A percentile compares a stretch with the other conserved stretches of the same genome.
phyloP scores from a whole-genome alignment of 2,888 invertebrate species.

The Nemurella pictetii region DNA sequence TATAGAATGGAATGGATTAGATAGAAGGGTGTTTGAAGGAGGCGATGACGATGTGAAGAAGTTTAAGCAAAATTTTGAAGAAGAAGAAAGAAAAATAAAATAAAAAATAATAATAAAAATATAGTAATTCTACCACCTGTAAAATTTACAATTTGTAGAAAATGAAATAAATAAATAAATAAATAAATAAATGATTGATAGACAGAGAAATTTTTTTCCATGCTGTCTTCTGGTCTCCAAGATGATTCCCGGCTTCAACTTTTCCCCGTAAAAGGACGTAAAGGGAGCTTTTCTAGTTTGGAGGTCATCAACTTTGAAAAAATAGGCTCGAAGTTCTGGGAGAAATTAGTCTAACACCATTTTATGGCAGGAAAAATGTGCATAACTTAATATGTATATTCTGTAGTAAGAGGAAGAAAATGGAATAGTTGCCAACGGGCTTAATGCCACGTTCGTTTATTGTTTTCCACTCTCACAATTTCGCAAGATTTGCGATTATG shows the following conservation, averaged over 20 bases:
- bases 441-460: background rate
- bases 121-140: too few relatives aligned
- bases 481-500: constrained; percentile 18
- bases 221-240: background rate
- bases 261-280: too few relatives aligned
- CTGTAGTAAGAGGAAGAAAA: background rate
- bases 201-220: background rate
- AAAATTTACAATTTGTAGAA: too few relatives aligned
- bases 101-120: background rate
- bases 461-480: background rate
- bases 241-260: too few relatives aligned
- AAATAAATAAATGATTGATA: background rate
- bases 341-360: background rate
- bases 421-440: background rate
- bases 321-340: background rate
- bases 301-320: background rate
- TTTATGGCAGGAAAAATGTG: background rate
- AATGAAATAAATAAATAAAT: too few relatives aligned
- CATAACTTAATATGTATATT: background rate
- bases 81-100: background rate
- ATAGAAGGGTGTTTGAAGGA: too few relatives aligned
- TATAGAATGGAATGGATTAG: too few relatives aligned
- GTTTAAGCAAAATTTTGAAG: too few relatives aligned
- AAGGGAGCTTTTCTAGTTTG: too few relatives aligned
- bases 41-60: too few relatives aligned